Conservation (phyloP, 2,797 vertebrate genomes). For the Lepilemur ruficaudatus region DNA sequence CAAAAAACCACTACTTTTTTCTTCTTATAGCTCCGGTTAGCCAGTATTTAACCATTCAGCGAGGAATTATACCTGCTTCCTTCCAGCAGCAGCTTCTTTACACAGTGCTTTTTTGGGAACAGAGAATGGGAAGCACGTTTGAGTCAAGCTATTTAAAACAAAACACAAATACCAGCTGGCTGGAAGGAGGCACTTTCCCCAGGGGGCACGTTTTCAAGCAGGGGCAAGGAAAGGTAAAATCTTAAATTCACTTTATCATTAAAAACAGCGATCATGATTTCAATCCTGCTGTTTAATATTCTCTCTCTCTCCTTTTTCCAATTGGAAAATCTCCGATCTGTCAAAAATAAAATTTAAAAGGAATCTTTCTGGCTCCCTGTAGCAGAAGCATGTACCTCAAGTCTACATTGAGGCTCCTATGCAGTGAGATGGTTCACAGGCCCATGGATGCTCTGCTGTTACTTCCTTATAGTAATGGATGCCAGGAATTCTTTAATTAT, state of each 20-base stretch:
- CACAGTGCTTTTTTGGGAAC: neutral
- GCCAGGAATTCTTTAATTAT: neutral
- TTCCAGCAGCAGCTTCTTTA: neutral
- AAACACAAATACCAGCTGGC: neutral
- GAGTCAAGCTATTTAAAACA: neutral
- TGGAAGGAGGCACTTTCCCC: neutral
- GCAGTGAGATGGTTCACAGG: neutral
- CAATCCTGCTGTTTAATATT: neutral
- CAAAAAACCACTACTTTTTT: neutral
- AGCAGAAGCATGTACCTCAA: neutral
- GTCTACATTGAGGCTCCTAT: fast-evolving
- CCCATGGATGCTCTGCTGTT: neutral
- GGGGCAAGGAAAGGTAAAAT: conserved; percentile 28
- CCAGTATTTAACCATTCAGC: neutral
- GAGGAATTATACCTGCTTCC: neutral
- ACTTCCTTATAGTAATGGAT: neutral
- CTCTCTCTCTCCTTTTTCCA: neutral
- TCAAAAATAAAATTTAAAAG: conserved; percentile 37
- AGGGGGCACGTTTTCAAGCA: neutral
- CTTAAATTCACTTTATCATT: conserved; percentile 31
- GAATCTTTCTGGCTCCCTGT: neutral
- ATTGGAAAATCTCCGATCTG: conserved; percentile 4
- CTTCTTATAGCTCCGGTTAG: neutral
- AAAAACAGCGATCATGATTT: conserved; percentile 50
- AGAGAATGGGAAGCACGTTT: neutral